phyloP scores from a whole-genome alignment of 1,140 invertebrate species.

The Leptopilina boulardi region DNA sequence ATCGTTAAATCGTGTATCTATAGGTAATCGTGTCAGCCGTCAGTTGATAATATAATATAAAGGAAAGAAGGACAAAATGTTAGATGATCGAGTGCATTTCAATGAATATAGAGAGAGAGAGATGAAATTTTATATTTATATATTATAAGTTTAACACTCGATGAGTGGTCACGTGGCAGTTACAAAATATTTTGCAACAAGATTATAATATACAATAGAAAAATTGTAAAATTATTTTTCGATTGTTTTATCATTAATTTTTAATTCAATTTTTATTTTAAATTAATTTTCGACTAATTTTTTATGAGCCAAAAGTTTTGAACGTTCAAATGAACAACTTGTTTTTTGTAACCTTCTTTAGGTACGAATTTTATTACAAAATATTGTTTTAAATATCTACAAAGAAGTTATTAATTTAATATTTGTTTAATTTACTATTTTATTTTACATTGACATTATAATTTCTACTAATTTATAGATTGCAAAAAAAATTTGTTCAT shows the following conservation, averaged over 20 bases:
- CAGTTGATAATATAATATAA: background rate
- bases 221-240: background rate
- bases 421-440: too few relatives aligned
- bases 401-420: too few relatives aligned
- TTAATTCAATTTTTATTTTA: background rate
- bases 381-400: too few relatives aligned
- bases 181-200: background rate
- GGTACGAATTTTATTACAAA: too few relatives aligned
- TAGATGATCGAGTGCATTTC: constrained; percentile 8
- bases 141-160: background rate
- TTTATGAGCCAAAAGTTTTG: too few relatives aligned
- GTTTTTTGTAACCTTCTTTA: too few relatives aligned
- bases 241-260: background rate
- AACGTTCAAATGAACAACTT: too few relatives aligned
- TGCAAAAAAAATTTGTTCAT: too few relatives aligned
- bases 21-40: constrained; percentile 16
- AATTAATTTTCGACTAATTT: too few relatives aligned
- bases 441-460: too few relatives aligned
- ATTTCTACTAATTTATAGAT: too few relatives aligned
- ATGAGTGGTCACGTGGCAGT: background rate
- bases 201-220: background rate
- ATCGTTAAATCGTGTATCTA: constrained; percentile 29
- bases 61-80: constrained; percentile 21
- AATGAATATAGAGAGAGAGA: background rate
- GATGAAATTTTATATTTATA: background rate